Base-by-base conservation (phyloP, 1,140 invertebrate species). In the Dryas iulia region DNA sequence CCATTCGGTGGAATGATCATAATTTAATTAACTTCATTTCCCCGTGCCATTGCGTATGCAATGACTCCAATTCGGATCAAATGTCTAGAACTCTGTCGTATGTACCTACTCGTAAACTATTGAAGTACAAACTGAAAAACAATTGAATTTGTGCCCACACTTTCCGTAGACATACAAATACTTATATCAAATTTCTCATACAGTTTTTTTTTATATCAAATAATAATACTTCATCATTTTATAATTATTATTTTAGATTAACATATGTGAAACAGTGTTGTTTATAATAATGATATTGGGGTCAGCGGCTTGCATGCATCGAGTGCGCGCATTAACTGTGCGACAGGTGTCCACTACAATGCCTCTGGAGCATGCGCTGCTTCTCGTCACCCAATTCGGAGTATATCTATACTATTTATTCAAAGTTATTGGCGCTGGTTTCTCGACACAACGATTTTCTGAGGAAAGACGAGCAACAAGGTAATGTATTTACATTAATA, bases 381-480 rank as follows among this genome's bases (percentile, higher is more conserved):
- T 96, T 4, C 90, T 95, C 18, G 93, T 95, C 21, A 95, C 95
- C 3, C 93, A 96, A 74, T 94, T 93, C 28, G 95, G 95, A 2
- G 93, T 95, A 3, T 95, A 95, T 77, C 89, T 95, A 8, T 96
- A 95, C 82, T 93, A 94, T 71, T 85, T 94, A 47, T 96, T 96
- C 77, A 93, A 94, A 76, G 93, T 95, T n/a, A 94, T 95, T 60
- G 94, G 94, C 18, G 93, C 92, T 24, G 79, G 83, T 6, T 91
- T 92, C 60, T 59, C 88, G 8, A 82, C 89, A 71, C 79, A 91
- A 21, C 71, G 76, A 23, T 87, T 78, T 73, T 78, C 87, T 11
- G 82, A 84, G 72, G 81, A 71, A 61, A 75, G 79, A 39, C 71
- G 82, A 60, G 83, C 82, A 12, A 88, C 89, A 8, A 86, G 89